Evolutionary conservation across 1,140 invertebrate species (phyloP).

Genomic region (Achatina immaculata): DNA sequence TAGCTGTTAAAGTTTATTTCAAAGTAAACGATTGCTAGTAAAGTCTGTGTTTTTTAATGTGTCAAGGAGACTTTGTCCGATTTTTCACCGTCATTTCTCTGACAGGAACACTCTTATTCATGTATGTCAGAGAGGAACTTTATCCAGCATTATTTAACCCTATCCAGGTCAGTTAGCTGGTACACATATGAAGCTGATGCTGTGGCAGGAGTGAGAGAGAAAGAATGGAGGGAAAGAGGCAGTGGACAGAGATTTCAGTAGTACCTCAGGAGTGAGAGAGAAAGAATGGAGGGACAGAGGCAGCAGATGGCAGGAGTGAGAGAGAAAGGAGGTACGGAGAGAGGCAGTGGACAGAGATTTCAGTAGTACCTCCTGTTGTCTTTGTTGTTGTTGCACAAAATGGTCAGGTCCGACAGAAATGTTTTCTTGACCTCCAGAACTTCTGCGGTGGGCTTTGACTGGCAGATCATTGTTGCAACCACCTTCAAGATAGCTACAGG

Average conservation of each 20-base stretch:
- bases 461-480: constrained; percentile 94
- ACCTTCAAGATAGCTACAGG: constrained; percentile 96
- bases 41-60: too few relatives aligned
- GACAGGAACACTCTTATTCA: too few relatives aligned
- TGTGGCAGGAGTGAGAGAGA: not conserved
- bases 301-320: too few relatives aligned
- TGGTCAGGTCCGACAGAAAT: constrained; percentile 97
- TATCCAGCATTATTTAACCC: too few relatives aligned
- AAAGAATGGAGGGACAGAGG: not conserved
- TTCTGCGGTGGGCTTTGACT: constrained; percentile 93
- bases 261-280: not conserved
- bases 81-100: too few relatives aligned
- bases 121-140: too few relatives aligned
- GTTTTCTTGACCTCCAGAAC: constrained; percentile 92
- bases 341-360: not conserved
- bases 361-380: constrained; percentile 84
- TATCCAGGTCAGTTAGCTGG: too few relatives aligned
- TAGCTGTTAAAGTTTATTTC: too few relatives aligned
- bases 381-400: constrained; percentile 95
- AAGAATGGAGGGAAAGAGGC: not conserved
- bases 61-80: too few relatives aligned
- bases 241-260: not conserved
- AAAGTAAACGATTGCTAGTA: too few relatives aligned
- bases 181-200: too few relatives aligned
- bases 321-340: not conserved